Evolutionary conservation across 2,797 vertebrate genomes (phyloP).

Genomic region (Lophotriccus pileatus): DNA sequence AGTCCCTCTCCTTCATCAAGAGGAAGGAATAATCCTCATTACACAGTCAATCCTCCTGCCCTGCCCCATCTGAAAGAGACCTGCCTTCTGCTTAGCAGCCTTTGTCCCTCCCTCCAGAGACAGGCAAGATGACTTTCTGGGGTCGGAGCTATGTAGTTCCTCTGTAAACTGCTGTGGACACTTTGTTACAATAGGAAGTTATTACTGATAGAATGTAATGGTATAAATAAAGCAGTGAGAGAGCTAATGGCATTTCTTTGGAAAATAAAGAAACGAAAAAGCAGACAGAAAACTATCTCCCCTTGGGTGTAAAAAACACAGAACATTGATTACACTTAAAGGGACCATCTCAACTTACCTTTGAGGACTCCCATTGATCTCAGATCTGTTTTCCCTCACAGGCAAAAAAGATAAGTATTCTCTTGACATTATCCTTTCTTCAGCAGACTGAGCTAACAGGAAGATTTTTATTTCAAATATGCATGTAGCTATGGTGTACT

Average conservation of each 20-base stretch:
- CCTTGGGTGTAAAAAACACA: neutral
- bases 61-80: neutral
- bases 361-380: conserved; percentile 47
- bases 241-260: neutral
- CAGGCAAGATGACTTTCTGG: neutral
- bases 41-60: neutral
- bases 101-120: neutral
- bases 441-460: neutral
- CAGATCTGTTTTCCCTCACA: neutral
- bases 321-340: conserved; percentile 54
- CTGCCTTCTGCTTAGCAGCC: neutral
- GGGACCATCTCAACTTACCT: conserved; percentile 36
- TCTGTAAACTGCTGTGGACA: neutral
- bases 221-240: neutral
- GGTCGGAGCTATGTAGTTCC: neutral
- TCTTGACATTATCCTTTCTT: conserved; percentile 31
- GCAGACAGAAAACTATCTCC: neutral
- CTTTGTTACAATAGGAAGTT: neutral
- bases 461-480: conserved; percentile 36
- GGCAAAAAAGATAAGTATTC: conserved; percentile 38
- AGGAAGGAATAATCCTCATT: neutral
- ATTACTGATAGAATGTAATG: neutral
- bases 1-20: neutral
- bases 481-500: neutral
- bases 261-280: neutral